A percentile compares a stretch with the other conserved stretches of the same genome.
Conservation (phyloP, 2,113 vertebrate genomes). For the Apus apus region DNA sequence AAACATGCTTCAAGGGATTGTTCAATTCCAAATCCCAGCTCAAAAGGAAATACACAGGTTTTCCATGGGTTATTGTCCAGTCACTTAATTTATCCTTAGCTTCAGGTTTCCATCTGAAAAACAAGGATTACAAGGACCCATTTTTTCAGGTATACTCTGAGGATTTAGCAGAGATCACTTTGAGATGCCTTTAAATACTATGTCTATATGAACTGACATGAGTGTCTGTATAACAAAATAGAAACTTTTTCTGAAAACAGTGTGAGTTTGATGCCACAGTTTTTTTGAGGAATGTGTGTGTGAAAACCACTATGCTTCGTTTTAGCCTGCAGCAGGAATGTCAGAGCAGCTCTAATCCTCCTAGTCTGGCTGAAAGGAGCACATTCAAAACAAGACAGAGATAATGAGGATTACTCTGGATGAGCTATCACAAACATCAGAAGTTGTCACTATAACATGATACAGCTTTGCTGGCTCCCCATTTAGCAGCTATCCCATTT, state of each 20-base stretch:
- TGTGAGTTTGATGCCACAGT: background rate
- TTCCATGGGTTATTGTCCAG: background rate
- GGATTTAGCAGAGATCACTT: background rate
- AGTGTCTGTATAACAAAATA: background rate
- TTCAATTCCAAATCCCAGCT: background rate
- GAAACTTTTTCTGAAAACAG: background rate
- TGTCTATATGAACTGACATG: fast-evolving
- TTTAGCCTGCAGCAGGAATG: background rate
- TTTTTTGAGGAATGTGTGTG: background rate
- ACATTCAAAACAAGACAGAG: background rate
- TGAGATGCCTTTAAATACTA: background rate
- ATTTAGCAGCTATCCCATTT: fast-evolving
- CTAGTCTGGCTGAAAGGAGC: background rate
- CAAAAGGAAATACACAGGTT: background rate
- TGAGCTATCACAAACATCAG: background rate
- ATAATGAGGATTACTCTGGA: background rate
- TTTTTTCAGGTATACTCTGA: background rate
- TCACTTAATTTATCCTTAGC: background rate
- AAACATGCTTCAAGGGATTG: background rate
- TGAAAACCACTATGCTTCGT: background rate
- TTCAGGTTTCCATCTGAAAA: background rate
- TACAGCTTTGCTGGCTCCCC: background rate
- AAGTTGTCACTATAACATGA: background rate
- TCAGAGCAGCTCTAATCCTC: background rate
- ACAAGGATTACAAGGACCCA: background rate